phyloP scores from a whole-genome alignment of 2,113 vertebrate genomes.

The Capreolus pygargus region DNA sequence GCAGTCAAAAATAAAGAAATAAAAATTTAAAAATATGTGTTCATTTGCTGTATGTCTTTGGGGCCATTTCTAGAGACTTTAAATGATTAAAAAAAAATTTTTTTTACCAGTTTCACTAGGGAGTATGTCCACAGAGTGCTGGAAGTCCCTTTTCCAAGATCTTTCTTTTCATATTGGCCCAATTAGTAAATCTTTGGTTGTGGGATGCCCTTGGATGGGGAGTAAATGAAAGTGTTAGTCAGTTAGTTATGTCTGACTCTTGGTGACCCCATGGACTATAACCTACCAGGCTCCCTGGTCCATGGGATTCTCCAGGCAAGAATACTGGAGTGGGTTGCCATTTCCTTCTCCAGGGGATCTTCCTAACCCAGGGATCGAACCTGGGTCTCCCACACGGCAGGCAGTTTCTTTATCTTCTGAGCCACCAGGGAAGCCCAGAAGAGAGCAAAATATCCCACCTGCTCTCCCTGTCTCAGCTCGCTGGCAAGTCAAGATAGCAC shows the following conservation, averaged over 20 bases:
- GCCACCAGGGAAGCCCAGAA: not conserved
- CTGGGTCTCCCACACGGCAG: not conserved
- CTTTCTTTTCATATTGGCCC: not conserved
- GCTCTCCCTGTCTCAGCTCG: not conserved
- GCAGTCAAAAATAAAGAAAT: not conserved
- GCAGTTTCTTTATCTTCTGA: not conserved
- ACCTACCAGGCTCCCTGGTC: not conserved
- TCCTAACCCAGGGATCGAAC: not conserved
- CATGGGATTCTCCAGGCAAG: not conserved
- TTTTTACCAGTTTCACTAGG: not conserved
- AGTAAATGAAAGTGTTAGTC: not conserved
- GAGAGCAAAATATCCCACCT: not conserved
- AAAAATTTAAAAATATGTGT: not conserved
- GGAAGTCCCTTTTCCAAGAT: not conserved
- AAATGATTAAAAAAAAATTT: not conserved
- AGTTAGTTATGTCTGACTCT: not conserved
- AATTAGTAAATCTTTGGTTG: not conserved
- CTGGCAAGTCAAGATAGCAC: not conserved
- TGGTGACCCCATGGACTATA: not conserved
- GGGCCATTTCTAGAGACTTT: not conserved
- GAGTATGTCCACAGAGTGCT: not conserved
- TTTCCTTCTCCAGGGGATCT: not conserved
- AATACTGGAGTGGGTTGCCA: not conserved
- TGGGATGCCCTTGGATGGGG: not conserved
- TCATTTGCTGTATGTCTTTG: not conserved